Evolutionary conservation across 2,797 vertebrate genomes (phyloP), one percentile per base, ranked within the genome.

Genomic region (Alauda arvensis): DNA sequence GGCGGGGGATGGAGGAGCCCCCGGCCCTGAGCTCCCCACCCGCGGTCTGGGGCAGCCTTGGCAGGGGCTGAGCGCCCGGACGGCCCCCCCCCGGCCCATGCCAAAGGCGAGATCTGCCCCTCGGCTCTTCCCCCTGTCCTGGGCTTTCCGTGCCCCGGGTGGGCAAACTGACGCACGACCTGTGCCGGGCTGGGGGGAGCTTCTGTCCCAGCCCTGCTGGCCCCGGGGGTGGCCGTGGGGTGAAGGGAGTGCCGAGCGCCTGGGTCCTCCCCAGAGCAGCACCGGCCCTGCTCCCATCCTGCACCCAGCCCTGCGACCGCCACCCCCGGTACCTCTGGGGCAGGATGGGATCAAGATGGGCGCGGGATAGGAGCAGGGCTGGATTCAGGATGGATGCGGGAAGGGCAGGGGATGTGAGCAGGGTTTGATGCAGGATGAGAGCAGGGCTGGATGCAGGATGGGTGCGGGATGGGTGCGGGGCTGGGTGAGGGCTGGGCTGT

Each of bases 401-500:
- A 4, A 4, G 6, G 33, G 25, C 37, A 37, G 37, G 37, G 37
- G 37, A 37, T 37, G 37, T 37, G 37, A 24, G 8, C 46, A 14
- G 55, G 9, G 63, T 21, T 62, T 29, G 49, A 25, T 56, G 68
- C 56, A 24, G 57, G 40, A 40, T 40, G 40, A 16, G 43, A 45
- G 43, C 43, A 45, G 19, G 43, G 43, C 43, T 45, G 43, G 43
- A 45, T 45, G 43, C 43, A 45, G 43, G 11, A 45, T 21, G 43
- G 43, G 43, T 43, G 42, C 42, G 24, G 33, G 55, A 57, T 79
- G 49, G 37, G 56, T 53, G 78, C 34, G 21, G 81, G 60, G 46
- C 61, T 59, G 68, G 71, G 51, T 59, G 71, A 69, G 71, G 84
- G 78, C 63, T 87, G 82, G 79, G 82, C 83, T 87, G 61, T 82